Conservation (phyloP, 1,140 invertebrate species). For the Chironomus tepperi region DNA sequence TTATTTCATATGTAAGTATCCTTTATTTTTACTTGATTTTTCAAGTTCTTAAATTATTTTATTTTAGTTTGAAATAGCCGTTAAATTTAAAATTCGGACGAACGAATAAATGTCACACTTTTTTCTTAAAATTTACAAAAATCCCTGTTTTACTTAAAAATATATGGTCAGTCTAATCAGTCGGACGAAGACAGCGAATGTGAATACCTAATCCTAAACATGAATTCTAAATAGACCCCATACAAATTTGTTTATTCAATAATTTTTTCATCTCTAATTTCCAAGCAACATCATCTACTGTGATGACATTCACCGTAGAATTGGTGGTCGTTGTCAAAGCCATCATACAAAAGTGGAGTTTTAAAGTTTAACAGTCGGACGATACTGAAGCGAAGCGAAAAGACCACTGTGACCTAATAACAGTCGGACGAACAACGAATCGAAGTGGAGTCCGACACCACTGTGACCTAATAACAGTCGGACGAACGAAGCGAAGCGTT, state of each 20-base stretch:
- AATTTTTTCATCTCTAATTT: not conserved
- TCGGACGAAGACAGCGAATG: too few species aligned
- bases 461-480: too few species aligned
- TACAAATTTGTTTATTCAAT: too few species aligned
- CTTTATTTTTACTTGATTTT: not conserved
- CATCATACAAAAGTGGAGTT: conserved; percentile 95
- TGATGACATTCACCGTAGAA: conserved; percentile 80
- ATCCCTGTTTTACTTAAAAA: too few species aligned
- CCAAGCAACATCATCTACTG: conserved; percentile 74
- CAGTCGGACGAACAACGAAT: conserved; percentile 37
- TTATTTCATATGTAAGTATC: conserved; percentile 82
- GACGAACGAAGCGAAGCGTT: too few species aligned
- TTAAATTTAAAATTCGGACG: too few species aligned
- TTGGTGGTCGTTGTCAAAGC: conserved; percentile 80
- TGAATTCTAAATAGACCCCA: too few species aligned
- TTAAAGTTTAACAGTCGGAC: conserved; percentile 88
- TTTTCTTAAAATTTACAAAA: too few species aligned
- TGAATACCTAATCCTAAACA: too few species aligned
- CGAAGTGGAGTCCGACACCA: conserved; percentile 47
- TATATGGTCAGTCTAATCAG: too few species aligned
- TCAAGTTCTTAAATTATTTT: not conserved
- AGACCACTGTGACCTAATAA: conserved; percentile 42
- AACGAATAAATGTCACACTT: too few species aligned
- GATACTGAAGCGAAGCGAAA: conserved; percentile 30
- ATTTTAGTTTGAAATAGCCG: not conserved